Percentiles rank a stretch among this genome's conserved stretches.
Evolutionary conservation across 1,140 invertebrate genomes (phyloP).

Genomic region (Adoxophyes honmai): DNA sequence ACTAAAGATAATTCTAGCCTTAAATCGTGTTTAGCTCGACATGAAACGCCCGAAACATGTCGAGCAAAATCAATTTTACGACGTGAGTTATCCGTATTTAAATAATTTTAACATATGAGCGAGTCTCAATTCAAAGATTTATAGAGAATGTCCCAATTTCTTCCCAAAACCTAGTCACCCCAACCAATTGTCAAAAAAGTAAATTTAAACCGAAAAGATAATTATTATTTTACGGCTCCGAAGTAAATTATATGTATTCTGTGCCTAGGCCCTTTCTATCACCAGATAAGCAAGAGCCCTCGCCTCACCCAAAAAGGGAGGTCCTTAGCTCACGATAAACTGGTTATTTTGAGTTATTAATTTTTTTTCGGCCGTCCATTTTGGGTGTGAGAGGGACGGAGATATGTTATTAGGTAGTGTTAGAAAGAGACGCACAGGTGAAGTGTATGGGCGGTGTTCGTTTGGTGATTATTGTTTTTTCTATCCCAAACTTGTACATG

Average conservation of each 20-base stretch:
- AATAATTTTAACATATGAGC: no score
- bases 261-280: constrained; percentile 3
- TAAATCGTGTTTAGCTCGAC: no score
- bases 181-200: constrained; percentile 16
- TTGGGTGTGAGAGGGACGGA: constrained; percentile 33
- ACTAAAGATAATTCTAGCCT: no score
- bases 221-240: constrained; percentile 19
- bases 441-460: constrained; percentile 28
- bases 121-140: no score
- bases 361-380: constrained; percentile 30
- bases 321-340: constrained; percentile 17
- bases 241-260: constrained; percentile 22
- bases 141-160: background rate
- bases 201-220: constrained; percentile 16
- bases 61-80: no score
- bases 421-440: constrained; percentile 28
- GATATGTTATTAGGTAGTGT: constrained; percentile 29
- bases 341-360: constrained; percentile 31
- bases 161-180: background rate
- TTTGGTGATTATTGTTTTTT: constrained; percentile 30
- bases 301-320: background rate
- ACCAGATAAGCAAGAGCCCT: background rate
- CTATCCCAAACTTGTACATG: constrained; percentile 6
- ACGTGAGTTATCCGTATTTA: no score
- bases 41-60: no score